These are phyloP conservation scores for Manis crassicaudata DNA, from an alignment of 2,797 vertebrate genomes.

Conservation along the genomic window DNA sequence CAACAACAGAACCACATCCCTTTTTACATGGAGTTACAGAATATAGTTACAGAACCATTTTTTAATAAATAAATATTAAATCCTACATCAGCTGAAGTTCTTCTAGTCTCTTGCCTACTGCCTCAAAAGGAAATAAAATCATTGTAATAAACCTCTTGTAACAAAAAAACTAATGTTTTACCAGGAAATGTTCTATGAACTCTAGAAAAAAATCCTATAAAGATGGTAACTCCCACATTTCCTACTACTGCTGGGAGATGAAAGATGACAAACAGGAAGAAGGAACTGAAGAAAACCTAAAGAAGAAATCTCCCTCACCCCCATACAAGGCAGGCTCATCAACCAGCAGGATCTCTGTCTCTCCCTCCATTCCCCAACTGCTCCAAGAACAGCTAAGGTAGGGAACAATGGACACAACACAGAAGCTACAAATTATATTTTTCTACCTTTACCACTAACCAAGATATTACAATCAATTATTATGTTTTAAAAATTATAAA, in stretches of 20 bases:
- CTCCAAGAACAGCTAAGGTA: neutral
- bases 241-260: neutral
- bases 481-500: constrained; percentile 2
- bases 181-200: constrained; percentile 33
- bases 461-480: constrained; percentile 33
- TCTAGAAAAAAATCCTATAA: neutral
- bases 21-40: constrained; percentile 50
- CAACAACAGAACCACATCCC: neutral
- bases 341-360: neutral
- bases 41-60: neutral
- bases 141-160: neutral
- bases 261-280: neutral
- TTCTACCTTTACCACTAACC: neutral
- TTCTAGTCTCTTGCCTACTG: neutral
- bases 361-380: neutral
- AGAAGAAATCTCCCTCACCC: neutral
- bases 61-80: constrained; percentile 50
- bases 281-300: neutral
- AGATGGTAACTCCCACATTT: constrained; percentile 14
- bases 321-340: constrained; percentile 1
- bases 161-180: constrained; percentile 46
- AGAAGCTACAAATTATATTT: constrained; percentile 45
- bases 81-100: neutral
- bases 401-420: neutral
- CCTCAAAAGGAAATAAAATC: constrained; percentile 42